Evolutionary conservation across 2,113 vertebrate genomes (phyloP).

Genomic region (Xyrauchen texanus): DNA sequence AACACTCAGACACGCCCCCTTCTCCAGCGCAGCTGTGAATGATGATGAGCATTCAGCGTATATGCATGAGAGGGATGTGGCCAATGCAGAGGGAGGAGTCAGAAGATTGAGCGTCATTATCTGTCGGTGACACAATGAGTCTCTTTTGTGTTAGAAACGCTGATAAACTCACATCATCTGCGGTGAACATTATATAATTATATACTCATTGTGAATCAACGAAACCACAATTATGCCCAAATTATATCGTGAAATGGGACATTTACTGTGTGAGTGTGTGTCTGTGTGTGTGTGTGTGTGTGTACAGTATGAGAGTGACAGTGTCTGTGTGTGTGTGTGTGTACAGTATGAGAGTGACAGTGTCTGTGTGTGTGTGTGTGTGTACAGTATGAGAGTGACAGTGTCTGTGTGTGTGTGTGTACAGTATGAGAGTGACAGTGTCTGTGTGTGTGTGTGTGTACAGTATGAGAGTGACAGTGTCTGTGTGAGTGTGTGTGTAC

Average conservation of each 20-base stretch:
- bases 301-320: neutral
- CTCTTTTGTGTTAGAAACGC: slow-evolving; percentile 80
- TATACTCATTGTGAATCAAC: neutral
- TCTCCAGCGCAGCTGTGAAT: slow-evolving; percentile 86
- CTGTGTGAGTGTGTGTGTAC: neutral
- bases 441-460: slow-evolving; percentile 21
- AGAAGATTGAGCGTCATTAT: slow-evolving; percentile 75
- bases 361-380: neutral
- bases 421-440: neutral
- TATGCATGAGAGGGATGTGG: slow-evolving; percentile 86
- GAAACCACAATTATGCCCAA: no score
- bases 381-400: slow-evolving; percentile 4
- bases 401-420: neutral
- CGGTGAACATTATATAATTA: neutral
- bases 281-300: no score
- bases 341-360: neutral
- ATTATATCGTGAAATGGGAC: no score
- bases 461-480: slow-evolving; percentile 16
- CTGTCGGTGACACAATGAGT: slow-evolving; percentile 79
- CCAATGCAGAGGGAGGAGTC: slow-evolving; percentile 80
- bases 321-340: neutral
- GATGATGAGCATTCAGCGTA: slow-evolving; percentile 78
- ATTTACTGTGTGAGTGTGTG: no score
- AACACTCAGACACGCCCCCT: slow-evolving; percentile 90
- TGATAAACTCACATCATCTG: neutral